A percentile compares a stretch with the other conserved stretches of the same genome.
Conservation (phyloP, 2,113 vertebrate genomes). For the Todiramphus chloris region DNA sequence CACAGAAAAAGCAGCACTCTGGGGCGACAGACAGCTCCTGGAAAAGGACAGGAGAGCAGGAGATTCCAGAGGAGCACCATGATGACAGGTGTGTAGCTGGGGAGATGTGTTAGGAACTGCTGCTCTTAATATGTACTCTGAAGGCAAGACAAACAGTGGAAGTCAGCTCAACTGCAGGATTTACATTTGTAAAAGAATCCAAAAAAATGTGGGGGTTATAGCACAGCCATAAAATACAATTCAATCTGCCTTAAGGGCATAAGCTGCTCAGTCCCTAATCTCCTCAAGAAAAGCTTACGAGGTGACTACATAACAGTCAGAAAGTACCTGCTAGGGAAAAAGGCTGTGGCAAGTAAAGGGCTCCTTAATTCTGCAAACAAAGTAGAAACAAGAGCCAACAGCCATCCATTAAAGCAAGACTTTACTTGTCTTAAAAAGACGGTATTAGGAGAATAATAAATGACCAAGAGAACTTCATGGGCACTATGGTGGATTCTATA, state of each 20-base stretch:
- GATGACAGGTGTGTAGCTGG: accelerated
- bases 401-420: background rate
- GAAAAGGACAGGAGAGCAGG: background rate
- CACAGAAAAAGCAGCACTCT: background rate
- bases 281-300: background rate
- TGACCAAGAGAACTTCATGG: background rate
- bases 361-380: background rate
- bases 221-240: background rate
- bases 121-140: background rate
- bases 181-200: background rate
- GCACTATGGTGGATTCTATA: background rate
- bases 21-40: background rate
- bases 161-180: background rate
- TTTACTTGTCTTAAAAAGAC: background rate
- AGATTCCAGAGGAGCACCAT: background rate
- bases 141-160: background rate
- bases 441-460: background rate
- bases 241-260: background rate
- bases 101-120: accelerated
- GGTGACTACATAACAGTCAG: background rate
- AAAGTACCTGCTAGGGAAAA: background rate
- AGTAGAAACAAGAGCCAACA: background rate
- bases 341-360: background rate
- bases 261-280: background rate
- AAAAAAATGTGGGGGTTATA: background rate